phyloP scores from a whole-genome alignment of 2,888 invertebrate genomes.

The Iselma pallidipennis region DNA sequence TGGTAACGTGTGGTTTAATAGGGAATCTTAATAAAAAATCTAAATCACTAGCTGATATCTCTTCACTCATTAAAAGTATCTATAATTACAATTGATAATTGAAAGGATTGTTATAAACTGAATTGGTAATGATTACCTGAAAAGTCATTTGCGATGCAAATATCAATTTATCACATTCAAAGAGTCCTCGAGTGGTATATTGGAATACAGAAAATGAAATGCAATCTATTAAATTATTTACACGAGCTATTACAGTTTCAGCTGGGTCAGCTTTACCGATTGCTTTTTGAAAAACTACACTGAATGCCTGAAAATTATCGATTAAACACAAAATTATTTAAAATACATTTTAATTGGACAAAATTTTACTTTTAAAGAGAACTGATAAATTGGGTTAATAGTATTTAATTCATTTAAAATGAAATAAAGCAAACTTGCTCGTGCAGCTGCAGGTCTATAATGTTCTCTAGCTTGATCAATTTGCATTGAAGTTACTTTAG shows the following conservation, averaged over 20 bases:
- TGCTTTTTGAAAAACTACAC: conserved; percentile 97
- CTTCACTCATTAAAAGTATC: conserved; percentile 85
- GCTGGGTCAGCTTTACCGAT: conserved; percentile 86
- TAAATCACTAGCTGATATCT: conserved; percentile 81
- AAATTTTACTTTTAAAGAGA: conserved; percentile 81
- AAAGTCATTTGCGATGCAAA: conserved; percentile 97
- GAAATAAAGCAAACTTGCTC: conserved; percentile 93
- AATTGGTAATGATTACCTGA: conserved; percentile 62
- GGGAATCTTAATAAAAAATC: conserved; percentile 94
- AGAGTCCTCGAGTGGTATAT: conserved; percentile 91
- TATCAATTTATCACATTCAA: conserved; percentile 95
- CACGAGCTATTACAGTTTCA: conserved; percentile 75
- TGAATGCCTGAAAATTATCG: conserved; percentile 76
- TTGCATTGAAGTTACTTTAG: conserved; percentile 86
- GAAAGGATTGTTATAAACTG: neutral
- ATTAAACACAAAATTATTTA: neutral
- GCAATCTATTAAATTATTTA: conserved; percentile 89
- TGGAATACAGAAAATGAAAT: conserved; percentile 94
- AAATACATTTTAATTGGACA: neutral
- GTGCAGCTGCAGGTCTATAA: conserved; percentile 84
- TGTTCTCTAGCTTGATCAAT: conserved; percentile 93
- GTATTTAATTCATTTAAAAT: conserved; percentile 94
- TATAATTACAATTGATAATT: conserved; percentile 48
- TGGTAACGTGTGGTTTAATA: conserved; percentile 87
- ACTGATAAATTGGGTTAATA: conserved; percentile 96